phyloP scores from a whole-genome alignment of 1,140 invertebrate species.

The Tetraneura akinire region DNA sequence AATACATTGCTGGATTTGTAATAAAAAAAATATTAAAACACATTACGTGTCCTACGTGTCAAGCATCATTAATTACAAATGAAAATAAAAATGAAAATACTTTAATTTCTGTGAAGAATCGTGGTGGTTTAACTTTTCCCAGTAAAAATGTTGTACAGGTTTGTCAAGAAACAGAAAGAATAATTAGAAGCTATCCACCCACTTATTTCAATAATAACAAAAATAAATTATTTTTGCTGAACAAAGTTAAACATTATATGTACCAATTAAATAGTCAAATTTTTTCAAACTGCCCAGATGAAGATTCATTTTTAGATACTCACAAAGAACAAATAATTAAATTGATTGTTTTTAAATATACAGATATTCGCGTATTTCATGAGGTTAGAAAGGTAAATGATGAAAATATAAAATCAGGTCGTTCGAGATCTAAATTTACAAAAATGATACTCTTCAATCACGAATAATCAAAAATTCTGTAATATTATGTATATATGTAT shows the following conservation, averaged over 20 bases:
- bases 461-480: not conserved
- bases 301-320: not conserved
- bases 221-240: not conserved
- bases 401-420: not conserved
- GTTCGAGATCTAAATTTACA: constrained; percentile 19
- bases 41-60: not conserved
- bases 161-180: constrained; percentile 12
- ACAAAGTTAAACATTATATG: not conserved
- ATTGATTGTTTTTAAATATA: not conserved
- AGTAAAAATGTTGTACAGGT: not conserved
- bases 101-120: constrained; percentile 10
- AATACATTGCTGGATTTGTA: constrained; percentile 26
- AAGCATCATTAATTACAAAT: not conserved
- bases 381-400: not conserved
- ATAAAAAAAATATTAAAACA: constrained; percentile 21
- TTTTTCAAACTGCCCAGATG: not conserved
- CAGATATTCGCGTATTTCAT: not conserved
- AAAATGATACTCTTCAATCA: constrained; percentile 13
- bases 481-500: no score
- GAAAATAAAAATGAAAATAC: not conserved
- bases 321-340: constrained; percentile 3
- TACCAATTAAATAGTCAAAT: not conserved
- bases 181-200: not conserved
- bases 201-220: not conserved
- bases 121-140: constrained; percentile 14